Evolutionary conservation across 2,888 invertebrate species (phyloP), one percentile per base, ranked within the genome.

Genomic region (Pterobdella sp.): DNA sequence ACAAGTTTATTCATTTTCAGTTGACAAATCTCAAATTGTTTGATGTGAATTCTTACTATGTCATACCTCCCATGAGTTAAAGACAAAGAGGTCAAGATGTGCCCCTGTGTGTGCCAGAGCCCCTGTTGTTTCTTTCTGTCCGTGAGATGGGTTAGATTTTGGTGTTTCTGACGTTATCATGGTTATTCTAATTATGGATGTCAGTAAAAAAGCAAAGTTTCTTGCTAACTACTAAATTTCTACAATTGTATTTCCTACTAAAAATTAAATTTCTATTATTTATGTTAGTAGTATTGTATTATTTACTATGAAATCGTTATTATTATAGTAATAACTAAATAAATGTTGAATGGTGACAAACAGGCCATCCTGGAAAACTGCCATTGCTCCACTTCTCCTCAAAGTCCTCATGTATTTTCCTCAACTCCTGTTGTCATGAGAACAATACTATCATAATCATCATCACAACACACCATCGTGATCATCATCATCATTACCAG

Each of bases 1-100:
- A n/a, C n/a, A n/a, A n/a, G n/a, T n/a, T n/a, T n/a, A n/a, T n/a
- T n/a, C n/a, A n/a, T n/a, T n/a, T n/a, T n/a, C n/a, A n/a, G n/a
- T n/a, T n/a, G n/a, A n/a, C n/a, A n/a, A n/a, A n/a, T n/a, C n/a
- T n/a, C n/a, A n/a, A n/a, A n/a, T n/a, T n/a, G n/a, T n/a, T n/a
- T n/a, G n/a, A n/a, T n/a, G n/a, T n/a, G n/a, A n/a, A n/a, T n/a
- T n/a, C n/a, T n/a, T n/a, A n/a, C n/a, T n/a, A n/a, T n/a, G n/a
- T n/a, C 34, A 32, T 22, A 81, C 82, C 80, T 84, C 84, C 81
- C 81, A 82, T 32, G 94, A 94, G 0, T 94, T 94, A 84, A 97
- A 99, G 0, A 95, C 94, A 0, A 95, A 94, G n/a, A 99, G 86
- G 84, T 99, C 98, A 77, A 99, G 87, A 86, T 95, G 94, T 1